These are phyloP conservation scores for Prosapia bicincta DNA, from an alignment of 2,888 invertebrate genomes.

Conservation along the genomic window DNA sequence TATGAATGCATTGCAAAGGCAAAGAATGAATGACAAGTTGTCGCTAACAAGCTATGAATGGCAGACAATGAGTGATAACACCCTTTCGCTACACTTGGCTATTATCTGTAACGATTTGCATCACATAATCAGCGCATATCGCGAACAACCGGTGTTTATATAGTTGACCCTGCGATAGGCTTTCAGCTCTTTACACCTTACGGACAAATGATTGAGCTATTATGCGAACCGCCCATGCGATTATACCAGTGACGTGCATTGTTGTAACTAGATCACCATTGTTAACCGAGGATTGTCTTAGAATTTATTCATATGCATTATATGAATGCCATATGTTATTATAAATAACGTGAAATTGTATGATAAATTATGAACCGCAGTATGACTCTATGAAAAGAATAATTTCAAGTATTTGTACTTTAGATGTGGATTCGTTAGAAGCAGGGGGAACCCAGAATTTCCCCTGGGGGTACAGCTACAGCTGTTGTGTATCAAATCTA, in stretches of 20 bases:
- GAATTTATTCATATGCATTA: not conserved
- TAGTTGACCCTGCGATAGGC: not conserved
- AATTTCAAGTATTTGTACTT: no score
- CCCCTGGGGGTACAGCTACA: no score
- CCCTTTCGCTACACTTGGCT: not conserved
- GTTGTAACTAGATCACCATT: not conserved
- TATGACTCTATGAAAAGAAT: no score
- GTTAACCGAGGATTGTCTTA: not conserved
- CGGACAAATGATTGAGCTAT: not conserved
- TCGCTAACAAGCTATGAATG: not conserved
- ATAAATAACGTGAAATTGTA: no score
- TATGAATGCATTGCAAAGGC: no score
- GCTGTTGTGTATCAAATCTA: no score
- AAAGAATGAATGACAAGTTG: not conserved
- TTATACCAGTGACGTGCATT: not conserved
- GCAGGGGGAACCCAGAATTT: no score
- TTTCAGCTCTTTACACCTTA: not conserved
- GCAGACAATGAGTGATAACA: not conserved
- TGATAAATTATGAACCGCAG: no score
- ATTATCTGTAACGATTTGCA: not conserved
- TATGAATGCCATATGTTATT: no score
- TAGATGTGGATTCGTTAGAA: no score
- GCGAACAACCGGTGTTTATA: not conserved
- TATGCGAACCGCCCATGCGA: not conserved
- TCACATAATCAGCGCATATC: not conserved